These are phyloP conservation scores for Gyps fulvus DNA, from an alignment of 2,113 vertebrate genomes.

Conservation along the genomic window DNA sequence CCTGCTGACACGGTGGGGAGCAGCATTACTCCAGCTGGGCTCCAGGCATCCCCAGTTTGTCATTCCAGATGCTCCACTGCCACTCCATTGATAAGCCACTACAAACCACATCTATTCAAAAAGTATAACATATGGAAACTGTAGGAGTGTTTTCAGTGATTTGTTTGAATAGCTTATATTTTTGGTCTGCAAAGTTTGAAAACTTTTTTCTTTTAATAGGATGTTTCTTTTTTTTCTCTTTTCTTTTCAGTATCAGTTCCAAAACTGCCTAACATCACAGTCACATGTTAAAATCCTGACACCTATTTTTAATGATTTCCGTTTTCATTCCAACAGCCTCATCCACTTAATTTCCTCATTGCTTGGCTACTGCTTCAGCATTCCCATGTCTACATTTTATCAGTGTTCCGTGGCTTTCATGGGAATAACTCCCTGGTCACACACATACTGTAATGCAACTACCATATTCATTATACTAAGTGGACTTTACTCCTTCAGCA, in stretches of 20 bases:
- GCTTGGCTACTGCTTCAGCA: background rate
- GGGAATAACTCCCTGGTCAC: background rate
- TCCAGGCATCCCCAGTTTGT: background rate
- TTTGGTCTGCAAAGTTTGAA: background rate
- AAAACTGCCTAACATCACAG: background rate
- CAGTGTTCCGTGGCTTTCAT: background rate
- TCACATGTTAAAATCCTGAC: background rate
- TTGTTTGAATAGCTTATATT: background rate
- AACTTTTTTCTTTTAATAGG: background rate
- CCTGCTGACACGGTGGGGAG: background rate
- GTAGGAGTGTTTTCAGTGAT: background rate
- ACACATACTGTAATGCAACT: background rate
- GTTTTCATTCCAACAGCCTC: background rate
- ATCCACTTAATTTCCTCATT: background rate
- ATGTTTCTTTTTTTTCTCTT: background rate
- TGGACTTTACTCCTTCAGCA: background rate
- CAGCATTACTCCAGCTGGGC: background rate
- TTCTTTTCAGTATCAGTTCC: background rate
- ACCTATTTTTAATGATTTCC: constrained; percentile 1
- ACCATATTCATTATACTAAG: background rate
- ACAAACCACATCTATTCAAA: background rate
- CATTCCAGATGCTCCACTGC: background rate
- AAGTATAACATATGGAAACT: background rate
- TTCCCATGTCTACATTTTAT: background rate
- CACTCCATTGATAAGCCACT: background rate